Percentiles rank a stretch among this genome's conserved stretches.
Evolutionary conservation across 2,888 invertebrate species (phyloP).

Genomic region (Villa cingulata): DNA sequence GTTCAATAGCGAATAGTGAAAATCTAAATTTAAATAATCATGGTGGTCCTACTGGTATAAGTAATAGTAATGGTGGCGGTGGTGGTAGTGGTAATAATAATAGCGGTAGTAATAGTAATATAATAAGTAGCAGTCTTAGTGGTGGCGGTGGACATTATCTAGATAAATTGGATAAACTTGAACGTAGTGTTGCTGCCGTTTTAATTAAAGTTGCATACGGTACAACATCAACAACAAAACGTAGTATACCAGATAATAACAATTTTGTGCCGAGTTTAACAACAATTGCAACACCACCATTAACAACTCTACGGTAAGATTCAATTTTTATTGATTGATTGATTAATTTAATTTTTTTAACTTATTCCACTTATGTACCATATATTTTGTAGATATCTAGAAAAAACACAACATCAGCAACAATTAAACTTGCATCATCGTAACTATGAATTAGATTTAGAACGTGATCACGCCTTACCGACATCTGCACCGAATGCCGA

Average conservation of each 20-base stretch:
- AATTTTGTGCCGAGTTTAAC: slow-evolving; percentile 45
- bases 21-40: neutral
- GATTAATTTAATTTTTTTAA: slow-evolving; percentile 3
- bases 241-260: slow-evolving; percentile 51
- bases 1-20: neutral
- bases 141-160: slow-evolving; percentile 34
- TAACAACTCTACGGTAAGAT: slow-evolving; percentile 42
- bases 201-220: slow-evolving; percentile 57
- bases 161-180: slow-evolving; percentile 42
- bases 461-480: slow-evolving; percentile 58
- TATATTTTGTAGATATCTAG: slow-evolving; percentile 25
- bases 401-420: slow-evolving; percentile 28
- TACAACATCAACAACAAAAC: slow-evolving; percentile 49
- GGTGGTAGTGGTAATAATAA: slow-evolving; percentile 6
- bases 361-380: slow-evolving; percentile 1
- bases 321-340: no score
- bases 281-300: slow-evolving; percentile 47
- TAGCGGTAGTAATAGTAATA: slow-evolving; percentile 8
- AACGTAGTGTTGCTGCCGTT: slow-evolving; percentile 52
- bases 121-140: slow-evolving; percentile 13
- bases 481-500: slow-evolving; percentile 67
- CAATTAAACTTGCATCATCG: slow-evolving; percentile 31
- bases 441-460: slow-evolving; percentile 53
- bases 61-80: slow-evolving; percentile 7
- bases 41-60: slow-evolving; percentile 7